These are phyloP conservation scores for Latrodectus geometricus DNA, from an alignment of 1,140 invertebrate species.

Conservation along the genomic window DNA sequence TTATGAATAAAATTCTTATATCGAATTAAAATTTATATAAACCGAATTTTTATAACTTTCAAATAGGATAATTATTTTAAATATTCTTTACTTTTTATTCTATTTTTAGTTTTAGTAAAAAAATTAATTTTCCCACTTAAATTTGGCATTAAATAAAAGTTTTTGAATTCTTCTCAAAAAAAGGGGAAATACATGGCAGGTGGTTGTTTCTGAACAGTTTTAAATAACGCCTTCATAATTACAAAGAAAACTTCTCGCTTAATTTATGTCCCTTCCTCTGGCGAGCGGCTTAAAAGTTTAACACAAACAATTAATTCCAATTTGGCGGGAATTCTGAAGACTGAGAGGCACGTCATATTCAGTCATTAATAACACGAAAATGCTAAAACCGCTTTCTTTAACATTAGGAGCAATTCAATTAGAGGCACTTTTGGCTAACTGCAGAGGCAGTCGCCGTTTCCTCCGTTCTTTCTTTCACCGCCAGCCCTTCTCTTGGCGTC, in stretches of 20 bases:
- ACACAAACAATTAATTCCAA: conserved; percentile 61
- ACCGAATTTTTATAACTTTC: too few relatives aligned
- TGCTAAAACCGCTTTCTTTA: conserved; percentile 59
- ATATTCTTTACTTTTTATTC: too few relatives aligned
- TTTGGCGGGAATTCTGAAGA: conserved; percentile 52
- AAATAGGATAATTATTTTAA: too few relatives aligned
- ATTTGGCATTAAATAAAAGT: too few relatives aligned
- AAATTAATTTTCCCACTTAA: too few relatives aligned
- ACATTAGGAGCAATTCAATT: conserved; percentile 58
- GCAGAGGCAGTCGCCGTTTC: conserved; percentile 10
- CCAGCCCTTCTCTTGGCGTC: too few relatives aligned
- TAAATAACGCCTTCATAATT: conserved; percentile 18
- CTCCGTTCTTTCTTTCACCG: conserved; percentile 36
- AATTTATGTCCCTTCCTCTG: conserved; percentile 36
- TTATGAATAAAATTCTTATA: too few relatives aligned
- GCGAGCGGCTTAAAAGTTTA: conserved; percentile 58
- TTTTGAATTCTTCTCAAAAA: too few relatives aligned
- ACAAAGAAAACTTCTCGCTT: conserved; percentile 38
- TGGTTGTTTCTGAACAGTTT: neutral
- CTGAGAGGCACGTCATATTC: conserved; percentile 55
- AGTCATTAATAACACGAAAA: conserved; percentile 59
- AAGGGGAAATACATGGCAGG: neutral
- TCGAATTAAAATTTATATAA: too few relatives aligned
- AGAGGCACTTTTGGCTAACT: conserved; percentile 53
- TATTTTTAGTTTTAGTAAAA: too few relatives aligned